These are phyloP conservation scores for Platichthys stellatus DNA, from an alignment of 2,113 vertebrate species.

Conservation along the genomic window DNA sequence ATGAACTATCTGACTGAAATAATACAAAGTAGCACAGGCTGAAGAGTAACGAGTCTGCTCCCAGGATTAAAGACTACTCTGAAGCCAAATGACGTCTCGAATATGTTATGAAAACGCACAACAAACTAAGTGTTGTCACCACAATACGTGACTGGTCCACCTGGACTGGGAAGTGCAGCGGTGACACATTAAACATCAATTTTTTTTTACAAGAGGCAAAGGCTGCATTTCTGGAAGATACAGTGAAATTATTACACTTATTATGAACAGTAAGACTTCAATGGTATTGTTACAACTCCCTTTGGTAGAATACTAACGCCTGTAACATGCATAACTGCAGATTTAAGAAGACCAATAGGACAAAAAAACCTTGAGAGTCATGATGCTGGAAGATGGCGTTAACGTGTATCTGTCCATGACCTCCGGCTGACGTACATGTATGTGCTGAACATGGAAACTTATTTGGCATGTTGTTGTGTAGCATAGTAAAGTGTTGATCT, in stretches of 20 bases:
- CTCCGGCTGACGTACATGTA: not conserved
- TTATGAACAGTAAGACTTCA: constrained; percentile 47
- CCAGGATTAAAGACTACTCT: constrained; percentile 10
- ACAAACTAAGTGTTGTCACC: constrained; percentile 11
- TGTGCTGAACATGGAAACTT: constrained; percentile 9
- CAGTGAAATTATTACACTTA: constrained; percentile 27
- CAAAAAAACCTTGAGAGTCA: constrained; percentile 21
- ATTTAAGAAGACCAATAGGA: constrained; percentile 5
- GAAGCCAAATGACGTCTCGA: constrained; percentile 27
- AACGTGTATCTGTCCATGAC: constrained; percentile 10
- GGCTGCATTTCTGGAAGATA: constrained; percentile 44
- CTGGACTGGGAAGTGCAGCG: constrained; percentile 6
- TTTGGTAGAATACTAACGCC: constrained; percentile 60
- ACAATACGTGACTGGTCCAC: not conserved
- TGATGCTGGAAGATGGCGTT: constrained; percentile 11
- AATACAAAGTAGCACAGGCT: constrained; percentile 25
- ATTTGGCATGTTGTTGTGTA: constrained; percentile 33
- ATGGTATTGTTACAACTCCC: constrained; percentile 31
- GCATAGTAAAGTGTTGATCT: constrained; percentile 14
- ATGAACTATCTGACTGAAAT: constrained; percentile 23
- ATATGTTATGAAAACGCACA: constrained; percentile 22
- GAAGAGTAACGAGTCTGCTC: constrained; percentile 7
- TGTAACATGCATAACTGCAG: constrained; percentile 45
- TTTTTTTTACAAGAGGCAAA: constrained; percentile 24
- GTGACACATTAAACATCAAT: constrained; percentile 20